Percentiles rank a stretch among this genome's conserved stretches.
Conservation (phyloP, 2,113 vertebrate species). For the Mobula birostris region DNA sequence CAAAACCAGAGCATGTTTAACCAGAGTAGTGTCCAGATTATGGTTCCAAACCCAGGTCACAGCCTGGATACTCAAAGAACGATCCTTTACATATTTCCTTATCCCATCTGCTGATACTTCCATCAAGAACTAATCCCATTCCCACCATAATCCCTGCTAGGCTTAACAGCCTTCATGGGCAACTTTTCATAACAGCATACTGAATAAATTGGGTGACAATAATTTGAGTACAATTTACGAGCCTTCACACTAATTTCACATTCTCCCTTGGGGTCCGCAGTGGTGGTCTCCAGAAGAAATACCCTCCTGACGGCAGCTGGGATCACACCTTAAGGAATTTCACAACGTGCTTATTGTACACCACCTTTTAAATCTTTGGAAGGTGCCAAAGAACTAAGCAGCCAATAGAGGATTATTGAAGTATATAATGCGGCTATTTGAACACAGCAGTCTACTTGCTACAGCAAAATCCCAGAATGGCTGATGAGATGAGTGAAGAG, state of each 20-base stretch:
- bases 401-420: neutral
- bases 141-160: no score
- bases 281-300: neutral
- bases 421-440: neutral
- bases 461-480: neutral
- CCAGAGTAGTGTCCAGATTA: neutral
- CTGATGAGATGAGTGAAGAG: neutral
- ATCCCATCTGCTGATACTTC: neutral
- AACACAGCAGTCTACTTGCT: neutral
- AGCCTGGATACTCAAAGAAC: neutral
- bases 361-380: neutral
- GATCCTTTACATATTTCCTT: neutral
- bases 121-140: no score
- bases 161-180: no score
- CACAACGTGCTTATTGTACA: neutral
- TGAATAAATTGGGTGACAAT: no score
- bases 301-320: neutral
- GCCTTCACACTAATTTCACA: neutral
- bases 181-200: no score
- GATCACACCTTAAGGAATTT: neutral
- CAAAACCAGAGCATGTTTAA: neutral
- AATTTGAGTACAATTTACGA: neutral
- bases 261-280: neutral
- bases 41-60: neutral
- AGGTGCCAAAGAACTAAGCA: neutral